Percentiles rank a stretch among this genome's conserved stretches.
Evolutionary conservation across 2,888 invertebrate genomes (phyloP).

Genomic region (Hybos culiciformis): DNA sequence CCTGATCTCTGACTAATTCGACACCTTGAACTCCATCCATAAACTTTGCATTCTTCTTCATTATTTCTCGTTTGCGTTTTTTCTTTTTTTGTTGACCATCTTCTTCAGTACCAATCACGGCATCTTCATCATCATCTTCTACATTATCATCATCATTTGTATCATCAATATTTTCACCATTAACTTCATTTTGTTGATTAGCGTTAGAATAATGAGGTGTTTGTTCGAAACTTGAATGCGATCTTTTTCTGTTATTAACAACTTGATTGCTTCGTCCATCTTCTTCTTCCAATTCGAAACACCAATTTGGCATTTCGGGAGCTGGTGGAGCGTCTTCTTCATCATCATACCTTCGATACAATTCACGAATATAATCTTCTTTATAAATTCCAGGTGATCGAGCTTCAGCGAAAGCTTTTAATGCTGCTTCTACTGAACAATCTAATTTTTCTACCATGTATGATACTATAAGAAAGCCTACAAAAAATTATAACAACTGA

Average conservation of each 20-base stretch:
- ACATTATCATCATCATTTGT: constrained; percentile 9
- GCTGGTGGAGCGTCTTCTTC: constrained; percentile 55
- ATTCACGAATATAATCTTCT: constrained; percentile 79
- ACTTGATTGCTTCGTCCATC: constrained; percentile 33
- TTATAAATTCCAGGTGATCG: constrained; percentile 96
- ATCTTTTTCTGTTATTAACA: constrained; percentile 1
- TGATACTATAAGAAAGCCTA: constrained; percentile 74
- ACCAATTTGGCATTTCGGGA: constrained; percentile 79
- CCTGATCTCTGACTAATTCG: constrained; percentile 48
- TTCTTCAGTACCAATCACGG: background rate
- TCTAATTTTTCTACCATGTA: constrained; percentile 78
- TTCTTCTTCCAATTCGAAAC: constrained; percentile 41
- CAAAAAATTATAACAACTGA: background rate
- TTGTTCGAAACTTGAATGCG: background rate
- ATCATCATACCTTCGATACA: constrained; percentile 70
- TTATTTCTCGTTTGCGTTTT: constrained; percentile 39
- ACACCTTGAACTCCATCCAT: constrained; percentile 82
- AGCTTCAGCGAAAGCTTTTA: constrained; percentile 54
- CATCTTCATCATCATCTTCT: constrained; percentile 12
- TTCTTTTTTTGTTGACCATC: constrained; percentile 26
- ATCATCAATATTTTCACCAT: constrained; percentile 1
- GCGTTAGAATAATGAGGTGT: constrained; percentile 5
- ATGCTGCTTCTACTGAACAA: constrained; percentile 71
- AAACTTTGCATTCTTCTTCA: constrained; percentile 54
- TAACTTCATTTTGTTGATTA: background rate